Percentiles rank a stretch among this genome's conserved stretches.
These are phyloP conservation scores for Morelia viridis DNA, from an alignment of 2,797 vertebrate species.

Conservation along the genomic window DNA sequence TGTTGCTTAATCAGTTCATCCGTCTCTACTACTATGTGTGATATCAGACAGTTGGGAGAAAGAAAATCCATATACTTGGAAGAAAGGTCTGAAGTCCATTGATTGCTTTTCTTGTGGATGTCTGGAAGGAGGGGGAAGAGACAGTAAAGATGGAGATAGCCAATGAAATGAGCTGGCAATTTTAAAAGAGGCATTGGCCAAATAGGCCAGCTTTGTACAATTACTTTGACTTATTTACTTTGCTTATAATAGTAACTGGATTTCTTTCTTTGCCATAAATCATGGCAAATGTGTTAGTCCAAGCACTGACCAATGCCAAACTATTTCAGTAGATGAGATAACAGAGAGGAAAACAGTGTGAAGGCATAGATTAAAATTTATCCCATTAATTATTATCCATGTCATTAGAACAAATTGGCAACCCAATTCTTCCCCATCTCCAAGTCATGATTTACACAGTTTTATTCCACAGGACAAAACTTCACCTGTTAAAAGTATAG, in stretches of 20 bases:
- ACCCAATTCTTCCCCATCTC: not conserved
- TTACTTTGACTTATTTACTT: not conserved
- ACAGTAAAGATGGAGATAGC: not conserved
- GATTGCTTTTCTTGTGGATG: constrained; percentile 3
- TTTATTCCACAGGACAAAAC: not conserved
- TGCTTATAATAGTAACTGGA: not conserved
- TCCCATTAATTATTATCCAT: not conserved
- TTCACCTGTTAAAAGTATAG: not conserved
- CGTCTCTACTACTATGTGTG: constrained; percentile 31
- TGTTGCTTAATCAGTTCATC: constrained; percentile 45
- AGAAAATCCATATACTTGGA: constrained; percentile 27
- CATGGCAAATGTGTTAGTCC: not conserved
- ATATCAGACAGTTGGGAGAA: constrained; percentile 12
- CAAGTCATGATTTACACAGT: not conserved
- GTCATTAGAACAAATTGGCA: not conserved
- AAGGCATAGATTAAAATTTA: not conserved
- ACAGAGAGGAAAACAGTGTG: not conserved
- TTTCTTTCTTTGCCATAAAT: not conserved
- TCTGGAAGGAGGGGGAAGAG: not conserved
- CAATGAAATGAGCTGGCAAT: not conserved
- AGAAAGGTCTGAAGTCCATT: constrained; percentile 28
- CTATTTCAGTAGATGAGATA: not conserved
- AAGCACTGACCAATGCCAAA: not conserved
- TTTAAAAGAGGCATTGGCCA: not conserved
- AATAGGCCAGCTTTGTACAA: not conserved